Evolutionary conservation across 2,113 vertebrate genomes (phyloP).

Genomic region (Rhinogobius similis): DNA sequence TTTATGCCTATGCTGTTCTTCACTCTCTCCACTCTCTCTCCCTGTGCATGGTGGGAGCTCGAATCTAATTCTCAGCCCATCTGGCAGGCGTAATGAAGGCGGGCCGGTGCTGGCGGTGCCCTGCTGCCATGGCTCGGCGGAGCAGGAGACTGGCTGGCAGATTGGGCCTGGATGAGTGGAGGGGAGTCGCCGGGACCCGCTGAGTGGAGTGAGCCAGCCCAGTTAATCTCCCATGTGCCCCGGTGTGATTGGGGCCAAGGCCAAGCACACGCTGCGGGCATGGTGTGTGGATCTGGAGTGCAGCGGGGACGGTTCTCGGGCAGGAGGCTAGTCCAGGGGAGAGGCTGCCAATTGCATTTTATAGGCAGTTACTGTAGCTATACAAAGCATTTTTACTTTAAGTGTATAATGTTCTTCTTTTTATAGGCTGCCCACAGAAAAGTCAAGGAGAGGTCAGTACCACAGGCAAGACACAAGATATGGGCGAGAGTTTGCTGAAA

Average conservation of each 20-base stretch:
- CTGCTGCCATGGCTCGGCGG: slow-evolving; percentile 72
- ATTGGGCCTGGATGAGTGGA: slow-evolving; percentile 73
- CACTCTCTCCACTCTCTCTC: slow-evolving; percentile 49
- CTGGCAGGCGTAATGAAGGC: slow-evolving; percentile 81
- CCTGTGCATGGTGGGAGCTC: slow-evolving; percentile 73
- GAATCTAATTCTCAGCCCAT: slow-evolving; percentile 81
- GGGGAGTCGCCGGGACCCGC: slow-evolving; percentile 66
- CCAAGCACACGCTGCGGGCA: slow-evolving; percentile 60
- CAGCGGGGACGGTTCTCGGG: slow-evolving; percentile 38
- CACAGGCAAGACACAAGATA: slow-evolving; percentile 2
- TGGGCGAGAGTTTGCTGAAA: background rate
- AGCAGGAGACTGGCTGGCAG: slow-evolving; percentile 78
- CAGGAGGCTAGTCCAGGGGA: slow-evolving; percentile 24
- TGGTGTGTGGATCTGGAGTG: slow-evolving; percentile 49
- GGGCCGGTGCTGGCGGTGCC: slow-evolving; percentile 63
- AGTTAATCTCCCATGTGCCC: slow-evolving; percentile 75
- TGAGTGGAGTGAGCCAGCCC: slow-evolving; percentile 71
- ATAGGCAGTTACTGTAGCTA: slow-evolving; percentile 26
- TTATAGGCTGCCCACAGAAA: slow-evolving; percentile 3
- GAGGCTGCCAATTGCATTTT: slow-evolving; percentile 43
- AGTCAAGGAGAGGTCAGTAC: slow-evolving; percentile 9
- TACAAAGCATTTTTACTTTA: slow-evolving; percentile 13
- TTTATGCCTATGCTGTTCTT: slow-evolving; percentile 28
- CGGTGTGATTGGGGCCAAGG: slow-evolving; percentile 68
- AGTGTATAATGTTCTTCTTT: slow-evolving; percentile 1